A percentile compares a stretch with the other conserved stretches of the same genome.
phyloP scores from a whole-genome alignment of 1,140 invertebrate species.

The Lycorma delicatula region DNA sequence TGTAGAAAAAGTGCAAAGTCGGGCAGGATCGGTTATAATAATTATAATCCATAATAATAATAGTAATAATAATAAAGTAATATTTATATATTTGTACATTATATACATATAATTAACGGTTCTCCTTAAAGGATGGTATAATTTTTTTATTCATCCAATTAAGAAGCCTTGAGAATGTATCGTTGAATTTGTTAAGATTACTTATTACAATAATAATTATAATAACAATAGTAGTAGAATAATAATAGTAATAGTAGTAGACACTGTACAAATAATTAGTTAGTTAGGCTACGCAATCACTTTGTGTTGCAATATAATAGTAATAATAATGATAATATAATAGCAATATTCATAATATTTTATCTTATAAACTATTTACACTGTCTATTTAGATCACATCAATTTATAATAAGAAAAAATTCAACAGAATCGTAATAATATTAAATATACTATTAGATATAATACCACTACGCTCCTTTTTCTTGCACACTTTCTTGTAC shows the following conservation, averaged over 20 bases:
- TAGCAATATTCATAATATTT: background rate
- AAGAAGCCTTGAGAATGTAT: constrained; percentile 21
- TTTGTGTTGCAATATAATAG: constrained; percentile 11
- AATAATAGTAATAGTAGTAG: constrained; percentile 11
- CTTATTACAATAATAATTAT: too few species aligned
- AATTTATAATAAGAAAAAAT: too few species aligned
- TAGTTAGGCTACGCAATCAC: constrained; percentile 11
- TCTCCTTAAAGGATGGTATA: too few species aligned
- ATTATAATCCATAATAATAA: too few species aligned
- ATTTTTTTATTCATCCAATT: too few species aligned
- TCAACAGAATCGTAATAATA: too few species aligned
- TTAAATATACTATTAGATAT: too few species aligned
- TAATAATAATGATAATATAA: background rate
- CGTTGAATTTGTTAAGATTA: constrained; percentile 19
- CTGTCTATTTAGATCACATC: too few species aligned
- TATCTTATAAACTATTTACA: background rate
- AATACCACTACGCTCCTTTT: too few species aligned
- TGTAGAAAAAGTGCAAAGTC: constrained; percentile 29
- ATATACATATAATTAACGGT: constrained; percentile 20
- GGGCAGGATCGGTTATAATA: constrained; percentile 25
- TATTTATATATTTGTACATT: constrained; percentile 22
- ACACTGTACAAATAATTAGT: constrained; percentile 12
- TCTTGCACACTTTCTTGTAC: too few species aligned
- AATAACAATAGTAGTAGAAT: background rate
- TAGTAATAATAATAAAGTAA: too few species aligned